A percentile compares a stretch with the other conserved stretches of the same genome.
These are phyloP conservation scores for Scaptomyza caliginosa DNA, from an alignment of 2,888 invertebrate genomes.

Conservation along the genomic window DNA sequence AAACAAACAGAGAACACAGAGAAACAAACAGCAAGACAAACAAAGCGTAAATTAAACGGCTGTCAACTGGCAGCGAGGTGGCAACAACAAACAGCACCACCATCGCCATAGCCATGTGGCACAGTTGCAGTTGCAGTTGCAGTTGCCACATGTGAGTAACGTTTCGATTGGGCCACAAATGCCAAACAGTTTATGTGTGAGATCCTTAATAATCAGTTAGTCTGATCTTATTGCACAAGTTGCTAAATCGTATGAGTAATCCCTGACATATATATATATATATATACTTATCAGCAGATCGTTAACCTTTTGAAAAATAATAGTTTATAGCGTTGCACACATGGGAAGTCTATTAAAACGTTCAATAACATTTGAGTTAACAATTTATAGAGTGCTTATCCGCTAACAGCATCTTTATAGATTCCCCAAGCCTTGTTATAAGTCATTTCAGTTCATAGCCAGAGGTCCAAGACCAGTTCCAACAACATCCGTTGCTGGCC, in stretches of 20 bases:
- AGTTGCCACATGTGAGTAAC: constrained; percentile 48
- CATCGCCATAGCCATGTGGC: constrained; percentile 3
- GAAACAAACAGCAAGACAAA: constrained; percentile 64
- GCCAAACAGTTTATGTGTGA: constrained; percentile 36
- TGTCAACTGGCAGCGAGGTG: constrained; percentile 59
- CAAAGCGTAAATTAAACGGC: constrained; percentile 80
- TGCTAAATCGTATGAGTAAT: constrained; percentile 34
- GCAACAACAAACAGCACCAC: constrained; percentile 23
- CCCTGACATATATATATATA: constrained; percentile 21
- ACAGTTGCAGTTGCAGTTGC: constrained; percentile 22
- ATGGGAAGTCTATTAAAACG: constrained; percentile 41
- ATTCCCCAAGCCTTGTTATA: constrained; percentile 37
- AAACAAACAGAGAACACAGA: too few species aligned
- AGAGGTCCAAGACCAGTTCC: constrained; percentile 37
- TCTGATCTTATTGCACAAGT: constrained; percentile 53
- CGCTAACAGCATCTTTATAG: constrained; percentile 53
- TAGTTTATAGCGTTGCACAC: background rate
- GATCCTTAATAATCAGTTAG: constrained; percentile 56
- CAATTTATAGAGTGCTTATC: constrained; percentile 51
- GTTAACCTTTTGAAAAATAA: background rate
- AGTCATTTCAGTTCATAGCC: constrained; percentile 24
- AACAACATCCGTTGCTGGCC: constrained; percentile 36
- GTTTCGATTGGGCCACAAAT: constrained; percentile 48
- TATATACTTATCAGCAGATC: background rate
- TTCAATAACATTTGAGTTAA: constrained; percentile 33